phyloP scores from a whole-genome alignment of 2,797 vertebrate genomes.

The Poecilia picta region DNA sequence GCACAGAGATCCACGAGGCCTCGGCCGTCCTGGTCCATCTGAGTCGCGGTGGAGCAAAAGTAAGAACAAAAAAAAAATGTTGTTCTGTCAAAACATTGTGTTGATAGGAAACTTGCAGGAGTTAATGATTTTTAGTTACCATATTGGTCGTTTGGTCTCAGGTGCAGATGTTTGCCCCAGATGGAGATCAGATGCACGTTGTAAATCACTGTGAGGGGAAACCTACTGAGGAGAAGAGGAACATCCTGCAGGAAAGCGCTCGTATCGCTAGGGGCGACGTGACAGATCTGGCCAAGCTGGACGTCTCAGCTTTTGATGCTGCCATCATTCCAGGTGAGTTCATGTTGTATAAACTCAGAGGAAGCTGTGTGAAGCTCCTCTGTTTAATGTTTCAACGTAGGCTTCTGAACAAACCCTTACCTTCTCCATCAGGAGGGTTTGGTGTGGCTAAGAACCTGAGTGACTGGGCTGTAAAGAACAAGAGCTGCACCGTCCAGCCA shows the following conservation, averaged over 20 bases:
- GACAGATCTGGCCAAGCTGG: slow-evolving; percentile 79
- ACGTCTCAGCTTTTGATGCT: slow-evolving; percentile 80
- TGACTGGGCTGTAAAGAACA: slow-evolving; percentile 91
- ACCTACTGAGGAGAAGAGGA: slow-evolving; percentile 83
- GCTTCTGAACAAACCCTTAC: not conserved
- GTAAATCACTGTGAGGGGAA: slow-evolving; percentile 88
- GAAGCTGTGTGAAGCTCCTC: not conserved
- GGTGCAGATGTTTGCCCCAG: slow-evolving; percentile 86
- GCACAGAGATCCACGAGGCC: slow-evolving; percentile 88
- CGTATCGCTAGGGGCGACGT: slow-evolving; percentile 88
- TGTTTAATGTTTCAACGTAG: not conserved
- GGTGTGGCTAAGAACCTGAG: slow-evolving; percentile 91
- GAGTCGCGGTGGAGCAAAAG: slow-evolving; percentile 87
- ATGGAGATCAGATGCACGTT: slow-evolving; percentile 88
- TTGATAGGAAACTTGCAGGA: not conserved
- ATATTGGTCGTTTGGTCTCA: slow-evolving; percentile 43
- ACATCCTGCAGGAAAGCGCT: slow-evolving; percentile 87
- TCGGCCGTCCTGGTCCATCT: slow-evolving; percentile 88
- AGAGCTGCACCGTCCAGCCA: slow-evolving; percentile 83
- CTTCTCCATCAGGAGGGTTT: slow-evolving; percentile 82
- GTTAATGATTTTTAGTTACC: slow-evolving; percentile 55
- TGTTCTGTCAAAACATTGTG: not conserved
- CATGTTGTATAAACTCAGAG: not conserved
- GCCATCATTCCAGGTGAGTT: slow-evolving; percentile 87
- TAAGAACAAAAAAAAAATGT: slow-evolving; percentile 53